Percentiles rank a stretch among this genome's conserved stretches.
These are phyloP conservation scores for Pteromalus puparum DNA, from an alignment of 1,140 invertebrate genomes.

Conservation along the genomic window DNA sequence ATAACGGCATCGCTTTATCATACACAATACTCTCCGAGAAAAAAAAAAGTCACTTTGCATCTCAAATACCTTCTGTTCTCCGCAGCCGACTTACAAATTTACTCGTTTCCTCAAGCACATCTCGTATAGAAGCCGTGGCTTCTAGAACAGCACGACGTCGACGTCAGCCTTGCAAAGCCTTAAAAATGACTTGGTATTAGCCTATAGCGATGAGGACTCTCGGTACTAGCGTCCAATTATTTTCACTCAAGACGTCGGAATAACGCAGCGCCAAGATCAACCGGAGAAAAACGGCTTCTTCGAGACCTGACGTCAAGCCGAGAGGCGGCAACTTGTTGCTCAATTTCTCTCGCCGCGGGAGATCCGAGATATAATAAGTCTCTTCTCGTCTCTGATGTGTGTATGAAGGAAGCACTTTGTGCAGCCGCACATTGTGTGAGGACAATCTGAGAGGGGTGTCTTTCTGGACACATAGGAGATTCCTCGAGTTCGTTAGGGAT, in stretches of 20 bases:
- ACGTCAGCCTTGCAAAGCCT: not conserved
- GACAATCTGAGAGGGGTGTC: too few relatives aligned
- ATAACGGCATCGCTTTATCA: too few relatives aligned
- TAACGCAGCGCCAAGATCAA: not conserved
- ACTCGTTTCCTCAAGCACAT: too few relatives aligned
- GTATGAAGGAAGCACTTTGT: not conserved
- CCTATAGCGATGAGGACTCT: not conserved
- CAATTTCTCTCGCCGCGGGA: constrained; percentile 13
- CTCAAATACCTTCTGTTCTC: too few relatives aligned
- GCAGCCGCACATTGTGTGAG: too few relatives aligned
- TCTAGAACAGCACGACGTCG: not conserved
- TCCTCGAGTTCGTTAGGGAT: too few relatives aligned
- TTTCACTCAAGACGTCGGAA: not conserved
- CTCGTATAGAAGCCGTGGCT: too few relatives aligned
- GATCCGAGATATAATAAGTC: not conserved
- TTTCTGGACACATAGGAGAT: too few relatives aligned
- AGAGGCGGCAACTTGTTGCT: constrained; percentile 33
- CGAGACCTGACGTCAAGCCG: constrained; percentile 17
- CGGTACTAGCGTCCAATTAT: not conserved
- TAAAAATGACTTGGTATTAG: not conserved
- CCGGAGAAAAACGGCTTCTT: not conserved
- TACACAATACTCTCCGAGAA: too few relatives aligned
- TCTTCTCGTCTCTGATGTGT: too few relatives aligned
- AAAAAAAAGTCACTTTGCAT: too few relatives aligned
- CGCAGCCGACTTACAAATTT: too few relatives aligned